phyloP scores from a whole-genome alignment of 2,888 invertebrate species.

The Drosophila anceps region DNA sequence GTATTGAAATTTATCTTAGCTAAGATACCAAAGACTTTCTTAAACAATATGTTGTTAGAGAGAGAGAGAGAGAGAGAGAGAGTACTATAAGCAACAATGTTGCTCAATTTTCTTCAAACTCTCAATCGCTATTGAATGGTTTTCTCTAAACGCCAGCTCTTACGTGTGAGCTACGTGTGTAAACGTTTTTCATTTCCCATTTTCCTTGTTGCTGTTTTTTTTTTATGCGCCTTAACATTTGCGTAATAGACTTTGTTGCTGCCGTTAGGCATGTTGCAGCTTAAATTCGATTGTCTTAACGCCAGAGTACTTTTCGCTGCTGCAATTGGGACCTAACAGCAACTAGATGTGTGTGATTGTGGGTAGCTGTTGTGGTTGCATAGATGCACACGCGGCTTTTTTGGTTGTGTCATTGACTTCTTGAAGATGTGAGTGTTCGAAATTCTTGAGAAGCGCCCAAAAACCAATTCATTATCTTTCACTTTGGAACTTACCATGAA shows the following conservation, averaged over 20 bases:
- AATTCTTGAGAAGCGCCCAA: conserved; percentile 41
- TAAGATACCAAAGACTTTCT: conserved; percentile 5
- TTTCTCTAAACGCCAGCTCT: neutral
- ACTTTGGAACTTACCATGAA: conserved; percentile 58
- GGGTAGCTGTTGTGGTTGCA: conserved; percentile 12
- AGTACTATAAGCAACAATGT: neutral
- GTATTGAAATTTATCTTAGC: conserved; percentile 24
- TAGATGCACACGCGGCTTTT: conserved; percentile 38
- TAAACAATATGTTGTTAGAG: neutral
- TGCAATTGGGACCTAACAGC: conserved; percentile 40
- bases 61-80: neutral
- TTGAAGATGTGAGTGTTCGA: conserved; percentile 42
- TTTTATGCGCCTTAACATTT: conserved; percentile 47
- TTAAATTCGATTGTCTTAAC: neutral
- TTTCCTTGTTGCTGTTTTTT: conserved; percentile 33
- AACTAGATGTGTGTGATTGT: conserved; percentile 10
- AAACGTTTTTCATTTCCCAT: conserved; percentile 46
- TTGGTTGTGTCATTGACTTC: conserved; percentile 33
- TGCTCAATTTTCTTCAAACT: neutral
- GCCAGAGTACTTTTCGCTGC: conserved; percentile 37
- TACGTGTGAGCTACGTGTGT: conserved; percentile 10
- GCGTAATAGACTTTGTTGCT: conserved; percentile 50
- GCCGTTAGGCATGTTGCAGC: conserved; percentile 2
- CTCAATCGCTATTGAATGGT: conserved; percentile 1
- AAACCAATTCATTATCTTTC: conserved; percentile 79